phyloP scores from a whole-genome alignment of 2,888 invertebrate species.

The Sphaerophoria taeniata region DNA sequence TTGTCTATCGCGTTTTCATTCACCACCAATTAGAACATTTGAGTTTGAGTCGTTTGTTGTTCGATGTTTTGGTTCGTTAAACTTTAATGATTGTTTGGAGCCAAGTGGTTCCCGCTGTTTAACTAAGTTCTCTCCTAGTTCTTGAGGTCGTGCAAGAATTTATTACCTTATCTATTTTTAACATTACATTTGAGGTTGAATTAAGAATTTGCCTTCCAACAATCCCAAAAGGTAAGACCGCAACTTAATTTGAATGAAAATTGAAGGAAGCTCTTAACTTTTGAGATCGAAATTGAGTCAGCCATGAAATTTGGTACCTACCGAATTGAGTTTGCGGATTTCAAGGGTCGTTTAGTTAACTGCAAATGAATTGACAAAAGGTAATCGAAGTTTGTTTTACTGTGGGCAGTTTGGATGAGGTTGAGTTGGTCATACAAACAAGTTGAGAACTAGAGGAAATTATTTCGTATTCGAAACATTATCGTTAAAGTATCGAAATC shows the following conservation, averaged over 20 bases:
- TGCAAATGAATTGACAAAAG: background rate
- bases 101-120: background rate
- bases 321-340: background rate
- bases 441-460: too few species aligned
- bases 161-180: background rate
- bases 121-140: too few species aligned
- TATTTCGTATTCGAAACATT: too few species aligned
- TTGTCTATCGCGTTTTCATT: background rate
- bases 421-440: background rate
- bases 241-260: background rate
- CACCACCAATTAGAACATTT: slow-evolving; percentile 38
- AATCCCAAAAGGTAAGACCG: background rate
- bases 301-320: slow-evolving; percentile 8
- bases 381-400: too few species aligned
- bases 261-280: background rate
- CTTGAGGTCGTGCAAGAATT: background rate
- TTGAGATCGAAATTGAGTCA: slow-evolving; percentile 2
- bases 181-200: background rate
- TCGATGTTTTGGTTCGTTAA: slow-evolving; percentile 51
- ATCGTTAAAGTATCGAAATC: too few species aligned
- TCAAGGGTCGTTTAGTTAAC: slow-evolving; percentile 9
- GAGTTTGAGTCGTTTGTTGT: background rate
- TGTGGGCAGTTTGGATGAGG: background rate
- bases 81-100: slow-evolving; percentile 19
- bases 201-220: background rate